Base-by-base conservation (phyloP, 2,797 vertebrate genomes). In the Mycteria americana region DNA sequence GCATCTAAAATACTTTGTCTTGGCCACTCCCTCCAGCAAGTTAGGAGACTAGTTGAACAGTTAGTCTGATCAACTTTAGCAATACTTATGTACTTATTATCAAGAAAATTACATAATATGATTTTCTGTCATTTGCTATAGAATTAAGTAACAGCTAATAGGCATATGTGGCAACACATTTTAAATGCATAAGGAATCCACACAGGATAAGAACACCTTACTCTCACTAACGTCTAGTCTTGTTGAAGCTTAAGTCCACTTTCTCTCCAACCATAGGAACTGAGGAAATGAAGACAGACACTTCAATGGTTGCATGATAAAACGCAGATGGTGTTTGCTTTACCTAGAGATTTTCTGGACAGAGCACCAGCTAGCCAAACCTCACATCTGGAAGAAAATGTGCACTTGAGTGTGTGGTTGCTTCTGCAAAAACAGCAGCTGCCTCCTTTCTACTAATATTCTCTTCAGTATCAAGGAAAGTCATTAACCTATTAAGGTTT, bases 291-390 rank as follows among this genome's bases (percentile, higher is more conserved):
- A 87, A 84, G 54, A 50, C 17, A 18, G 45, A 54, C 18, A 10
- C 2, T 7, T 24, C 0, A 1, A 14, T 16, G 2, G 2, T 11
- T 69, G 24, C 6, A 1, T 0, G 0, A 37, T 53, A 48, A 43
- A 78, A 64, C 25, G 31, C 10, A 43, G 46, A 35, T 1, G 0
- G 14, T 17, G 18, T 65, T 78, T 75, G 12, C 7, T 70, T 81
- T 33, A 25, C 1, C 0, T 4, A 46, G 46, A 69, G 56, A 45
- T 59, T 62, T 57, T 3, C 56, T 75, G 67, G 41, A 28, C 53
- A 33, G 16, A 54, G 9, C 31, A 70, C 23, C n/a, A 75, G 35
- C 6, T 51, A 76, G 27, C 22, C 57, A 65, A 41, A 65, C 8
- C 14, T 51, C 65, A 60, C 18, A 23, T 23, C 27, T 78, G 51